Conservation (phyloP, 2,797 vertebrate genomes). For the Gymnocypris eckloni region DNA sequence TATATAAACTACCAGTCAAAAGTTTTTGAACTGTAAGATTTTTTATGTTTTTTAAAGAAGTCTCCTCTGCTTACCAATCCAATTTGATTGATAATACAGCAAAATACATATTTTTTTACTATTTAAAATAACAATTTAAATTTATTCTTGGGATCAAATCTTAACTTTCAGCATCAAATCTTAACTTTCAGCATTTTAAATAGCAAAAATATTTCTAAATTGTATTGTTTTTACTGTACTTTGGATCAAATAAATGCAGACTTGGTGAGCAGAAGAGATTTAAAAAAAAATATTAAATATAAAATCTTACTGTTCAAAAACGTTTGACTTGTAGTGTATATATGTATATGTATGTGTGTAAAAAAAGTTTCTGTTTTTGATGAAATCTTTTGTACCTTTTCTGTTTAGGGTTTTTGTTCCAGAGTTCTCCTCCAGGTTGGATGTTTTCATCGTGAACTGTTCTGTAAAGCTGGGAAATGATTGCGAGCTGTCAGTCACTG, state of each 20-base stretch:
- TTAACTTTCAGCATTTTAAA: background rate
- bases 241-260: background rate
- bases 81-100: background rate
- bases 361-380: fast-evolving
- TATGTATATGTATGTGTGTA: background rate
- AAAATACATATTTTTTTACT: background rate
- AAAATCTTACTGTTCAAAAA: background rate
- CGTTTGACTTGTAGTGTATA: background rate
- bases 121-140: background rate
- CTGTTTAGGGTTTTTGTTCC: constrained; percentile 86
- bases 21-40: background rate
- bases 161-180: background rate
- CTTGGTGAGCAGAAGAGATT: background rate
- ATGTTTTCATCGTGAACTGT: constrained; percentile 80
- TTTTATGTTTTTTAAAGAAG: background rate
- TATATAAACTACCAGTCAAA: background rate
- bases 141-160: background rate
- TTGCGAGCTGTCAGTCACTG: constrained; percentile 78
- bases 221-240: too few species aligned
- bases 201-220: background rate
- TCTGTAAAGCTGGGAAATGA: constrained; percentile 37
- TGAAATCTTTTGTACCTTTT: background rate
- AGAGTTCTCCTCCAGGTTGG: constrained; percentile 80
- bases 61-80: background rate
- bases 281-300: background rate